Percentiles rank a stretch among this genome's conserved stretches.
Conservation (phyloP, 1,140 invertebrate species). For the Melanaphis sacchari region DNA sequence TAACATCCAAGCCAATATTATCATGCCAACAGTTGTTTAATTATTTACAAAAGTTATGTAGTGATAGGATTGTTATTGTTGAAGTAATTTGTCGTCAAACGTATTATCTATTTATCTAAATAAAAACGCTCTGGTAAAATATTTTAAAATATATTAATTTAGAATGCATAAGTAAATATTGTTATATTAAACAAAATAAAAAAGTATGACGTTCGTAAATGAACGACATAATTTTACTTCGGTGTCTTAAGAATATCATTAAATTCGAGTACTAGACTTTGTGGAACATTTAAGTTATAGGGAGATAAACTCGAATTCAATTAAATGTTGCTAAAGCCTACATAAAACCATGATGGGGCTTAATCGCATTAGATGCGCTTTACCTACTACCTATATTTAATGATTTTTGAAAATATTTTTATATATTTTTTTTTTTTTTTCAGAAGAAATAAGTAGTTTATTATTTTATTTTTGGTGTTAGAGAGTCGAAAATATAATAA, state of each 20-base stretch:
- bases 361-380: neutral
- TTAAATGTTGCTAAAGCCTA: constrained; percentile 6
- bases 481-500: neutral
- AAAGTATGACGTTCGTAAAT: neutral
- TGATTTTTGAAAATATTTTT: neutral
- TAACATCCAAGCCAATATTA: neutral
- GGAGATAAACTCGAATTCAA: neutral
- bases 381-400: neutral
- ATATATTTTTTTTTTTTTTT: neutral
- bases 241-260: neutral
- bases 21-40: neutral
- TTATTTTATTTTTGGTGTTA: neutral
- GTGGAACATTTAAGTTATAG: neutral
- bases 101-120: neutral
- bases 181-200: neutral
- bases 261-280: neutral
- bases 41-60: neutral
- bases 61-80: neutral
- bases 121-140: neutral
- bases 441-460: neutral
- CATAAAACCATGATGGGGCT: neutral
- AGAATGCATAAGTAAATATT: neutral
- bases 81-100: neutral
- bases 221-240: neutral
- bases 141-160: neutral